Base-by-base conservation (phyloP, 2,888 invertebrate species). In the Dolichomitus sp. region DNA sequence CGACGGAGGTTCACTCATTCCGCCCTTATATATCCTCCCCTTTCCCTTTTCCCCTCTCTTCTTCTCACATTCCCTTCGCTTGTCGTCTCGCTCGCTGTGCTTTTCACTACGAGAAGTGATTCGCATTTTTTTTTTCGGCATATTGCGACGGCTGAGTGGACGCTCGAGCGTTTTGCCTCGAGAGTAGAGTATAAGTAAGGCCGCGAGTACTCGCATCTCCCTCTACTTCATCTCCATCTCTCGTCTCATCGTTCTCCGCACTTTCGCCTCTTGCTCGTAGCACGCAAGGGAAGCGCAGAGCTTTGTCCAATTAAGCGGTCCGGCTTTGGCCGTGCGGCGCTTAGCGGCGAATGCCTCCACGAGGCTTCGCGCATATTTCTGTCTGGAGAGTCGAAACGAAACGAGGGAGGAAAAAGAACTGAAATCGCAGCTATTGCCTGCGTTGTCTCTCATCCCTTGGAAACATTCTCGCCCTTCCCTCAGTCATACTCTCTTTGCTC, bases 261-360 rank as follows among this genome's bases (percentile, higher is more conserved):
- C 74, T 80, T 57, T 80, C 57, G 50, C 63, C 75, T 70, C 70
- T 68, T 68, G 54, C 63, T 69, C 52, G 66, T 68, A 61, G 42
- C 42, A 11, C 65, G 72, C 69, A 33, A 59, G 68, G 66, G 65
- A 84, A 23, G 37, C 74, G 68, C 81, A 73, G 91, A 90, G 93
- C 93, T 93, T 93, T 93, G 93, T 93, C 92, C 93, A 93, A 93
- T 93, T 93, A 93, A 93, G 92, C 92, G 91, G 83, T 92, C 92
- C 92, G 87, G 92, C 92, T 92, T 91, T 90, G 74, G 78, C 69
- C 52, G 57, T 72, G 89, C 88, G 88, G 87, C 89, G 86, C 88
- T 87, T 84, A 86, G 90, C 86, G 82, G 73, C 75, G 48, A 48
- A 61, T 48, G 73, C 42, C 73, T 61, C 63, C 59, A 17, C 73